These are phyloP conservation scores for Aphidius gifuensis DNA, from an alignment of 1,140 invertebrate genomes.

Conservation along the genomic window DNA sequence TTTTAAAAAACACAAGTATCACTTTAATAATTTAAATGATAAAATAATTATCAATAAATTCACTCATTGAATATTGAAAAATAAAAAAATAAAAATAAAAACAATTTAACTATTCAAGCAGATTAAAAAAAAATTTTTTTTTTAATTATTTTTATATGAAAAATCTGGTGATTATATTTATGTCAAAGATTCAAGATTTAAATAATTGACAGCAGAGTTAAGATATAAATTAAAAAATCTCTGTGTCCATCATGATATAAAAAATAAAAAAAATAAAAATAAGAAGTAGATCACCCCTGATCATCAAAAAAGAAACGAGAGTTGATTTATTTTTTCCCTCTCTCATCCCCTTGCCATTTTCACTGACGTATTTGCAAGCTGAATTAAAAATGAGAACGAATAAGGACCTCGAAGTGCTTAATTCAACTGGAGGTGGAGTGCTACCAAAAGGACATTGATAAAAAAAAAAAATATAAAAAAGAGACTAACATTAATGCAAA, in stretches of 20 bases:
- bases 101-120: too few relatives aligned
- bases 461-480: slow-evolving; percentile 33
- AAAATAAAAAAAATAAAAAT: slow-evolving; percentile 20
- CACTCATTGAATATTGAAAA: too few relatives aligned
- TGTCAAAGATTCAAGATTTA: slow-evolving; percentile 21
- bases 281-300: not conserved
- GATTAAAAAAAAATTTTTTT: too few relatives aligned
- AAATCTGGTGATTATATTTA: too few relatives aligned
- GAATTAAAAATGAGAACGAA: slow-evolving; percentile 53
- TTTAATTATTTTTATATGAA: too few relatives aligned
- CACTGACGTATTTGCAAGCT: slow-evolving; percentile 42
- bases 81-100: too few relatives aligned
- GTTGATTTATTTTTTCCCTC: too few relatives aligned
- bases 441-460: slow-evolving; percentile 4
- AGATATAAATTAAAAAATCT: slow-evolving; percentile 51
- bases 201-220: slow-evolving; percentile 46
- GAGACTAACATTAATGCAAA: slow-evolving; percentile 43
- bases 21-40: too few relatives aligned
- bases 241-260: slow-evolving; percentile 29
- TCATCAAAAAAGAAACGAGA: too few relatives aligned
- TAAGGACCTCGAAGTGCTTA: slow-evolving; percentile 36
- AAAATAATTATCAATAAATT: too few relatives aligned
- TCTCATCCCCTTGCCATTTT: too few relatives aligned
- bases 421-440: slow-evolving; percentile 19
- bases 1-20: too few relatives aligned